These are phyloP conservation scores for Drosophila tripunctata DNA, from an alignment of 2,888 invertebrate genomes.

Conservation along the genomic window DNA sequence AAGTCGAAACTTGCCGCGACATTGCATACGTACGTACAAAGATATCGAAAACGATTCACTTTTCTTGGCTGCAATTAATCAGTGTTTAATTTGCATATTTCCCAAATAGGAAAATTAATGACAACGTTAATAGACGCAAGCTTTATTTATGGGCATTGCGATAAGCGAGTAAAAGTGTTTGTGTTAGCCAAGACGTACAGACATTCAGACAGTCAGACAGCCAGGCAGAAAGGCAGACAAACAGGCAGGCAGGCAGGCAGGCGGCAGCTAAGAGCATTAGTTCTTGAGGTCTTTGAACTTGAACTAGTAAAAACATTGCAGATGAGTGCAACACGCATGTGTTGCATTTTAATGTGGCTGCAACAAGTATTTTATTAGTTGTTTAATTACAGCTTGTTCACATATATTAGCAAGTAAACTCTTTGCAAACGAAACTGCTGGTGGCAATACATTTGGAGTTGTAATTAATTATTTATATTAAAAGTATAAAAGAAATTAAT, in stretches of 20 bases:
- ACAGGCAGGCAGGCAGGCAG: background rate
- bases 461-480: too few species aligned
- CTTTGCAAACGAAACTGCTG: background rate
- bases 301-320: slow-evolving; percentile 22
- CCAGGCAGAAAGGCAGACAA: background rate
- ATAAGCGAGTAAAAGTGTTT: slow-evolving; percentile 75
- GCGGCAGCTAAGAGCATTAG: slow-evolving; percentile 13
- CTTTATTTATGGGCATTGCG: slow-evolving; percentile 67
- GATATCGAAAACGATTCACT: slow-evolving; percentile 58
- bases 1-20: slow-evolving; percentile 16
- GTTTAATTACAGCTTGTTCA: background rate
- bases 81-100: slow-evolving; percentile 68
- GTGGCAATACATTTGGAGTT: background rate
- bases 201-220: slow-evolving; percentile 6
- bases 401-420: background rate
- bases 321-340: slow-evolving; percentile 10
- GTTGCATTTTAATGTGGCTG: background rate
- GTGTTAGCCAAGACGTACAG: slow-evolving; percentile 16
- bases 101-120: slow-evolving; percentile 57
- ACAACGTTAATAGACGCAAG: slow-evolving; percentile 55
- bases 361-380: slow-evolving; percentile 2
- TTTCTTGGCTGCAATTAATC: slow-evolving; percentile 58
- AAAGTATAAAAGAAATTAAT: too few species aligned
- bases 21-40: too few species aligned
- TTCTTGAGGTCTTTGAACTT: slow-evolving; percentile 52